Evolutionary conservation across 2,797 vertebrate species (phyloP), one percentile per base, ranked within the genome.

Genomic region (Enteromius anoplus): DNA sequence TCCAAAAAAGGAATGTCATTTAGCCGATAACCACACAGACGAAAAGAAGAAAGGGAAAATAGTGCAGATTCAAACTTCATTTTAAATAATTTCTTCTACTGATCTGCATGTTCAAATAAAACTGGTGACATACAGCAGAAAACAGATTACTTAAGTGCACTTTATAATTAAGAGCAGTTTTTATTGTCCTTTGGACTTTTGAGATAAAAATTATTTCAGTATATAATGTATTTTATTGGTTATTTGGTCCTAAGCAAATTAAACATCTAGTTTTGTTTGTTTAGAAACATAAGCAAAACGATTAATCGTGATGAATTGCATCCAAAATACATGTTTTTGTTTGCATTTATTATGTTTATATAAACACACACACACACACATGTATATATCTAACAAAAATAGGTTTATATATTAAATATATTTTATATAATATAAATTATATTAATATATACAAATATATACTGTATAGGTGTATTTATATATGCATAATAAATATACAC

Each of bases 1-100:
- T 72, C 23, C 68, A 62, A 49, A 81, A 55, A 82, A 84, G 89
- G 87, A 90, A 90, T 89, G 89, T 88, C 45, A 85, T 72, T 42
- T 29, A 78, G 86, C 80, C 58, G 78, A 81, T 47, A 62, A 83
- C 29, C 45, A 51, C 55, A 81, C n/a, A 42, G 81, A 82, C 14
- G n/a, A n/a, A n/a, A 14, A 84, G 60, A 79, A 82, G 66, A 58
- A 77, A 47, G 11, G 42, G n/a, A 6, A 68, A 53, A 11, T 37
- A 66, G 45, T 64, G 58, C 53, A 55, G 60, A 66, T 65, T 26
- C 4, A 37, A 40, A 21, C 21, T 0, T 9, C n/a, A 14, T 23
- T 15, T 51, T 55, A 65, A 10, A 23, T 15, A 21, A 53, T 45
- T 58, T 65, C 7, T 47, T 78, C 21, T 55, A 23, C 64, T 55